phyloP scores from a whole-genome alignment of 2,113 vertebrate species.

The Agapornis roseicollis region DNA sequence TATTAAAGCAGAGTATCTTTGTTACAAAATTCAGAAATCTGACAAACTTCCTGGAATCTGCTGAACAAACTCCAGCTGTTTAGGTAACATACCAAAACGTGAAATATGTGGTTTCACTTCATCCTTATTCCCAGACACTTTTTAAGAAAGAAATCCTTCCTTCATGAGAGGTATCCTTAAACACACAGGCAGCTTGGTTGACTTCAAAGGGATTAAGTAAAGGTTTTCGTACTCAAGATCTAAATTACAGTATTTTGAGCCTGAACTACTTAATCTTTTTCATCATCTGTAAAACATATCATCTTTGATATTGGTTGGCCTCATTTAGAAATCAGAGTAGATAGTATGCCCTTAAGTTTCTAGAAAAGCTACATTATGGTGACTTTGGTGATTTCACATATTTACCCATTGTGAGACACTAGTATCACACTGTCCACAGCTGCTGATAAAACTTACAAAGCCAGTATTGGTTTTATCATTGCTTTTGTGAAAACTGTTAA shows the following conservation, averaged over 20 bases:
- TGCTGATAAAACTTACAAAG: neutral
- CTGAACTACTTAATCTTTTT: neutral
- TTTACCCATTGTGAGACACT: neutral
- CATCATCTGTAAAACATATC: neutral
- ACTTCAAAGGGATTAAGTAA: neutral
- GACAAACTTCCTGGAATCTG: neutral
- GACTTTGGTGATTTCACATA: neutral
- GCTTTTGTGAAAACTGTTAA: neutral
- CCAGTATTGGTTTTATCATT: neutral
- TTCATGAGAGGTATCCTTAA: neutral
- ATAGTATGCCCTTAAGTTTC: neutral
- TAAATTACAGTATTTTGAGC: neutral
- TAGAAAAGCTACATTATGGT: neutral
- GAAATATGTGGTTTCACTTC: neutral
- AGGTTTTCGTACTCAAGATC: neutral
- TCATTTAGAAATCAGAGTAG: neutral
- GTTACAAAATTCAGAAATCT: neutral
- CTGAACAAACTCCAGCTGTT: neutral
- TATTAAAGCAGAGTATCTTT: neutral
- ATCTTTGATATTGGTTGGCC: neutral
- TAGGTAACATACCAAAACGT: neutral
- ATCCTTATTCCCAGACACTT: neutral
- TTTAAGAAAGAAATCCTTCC: neutral
- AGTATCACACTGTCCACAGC: neutral
- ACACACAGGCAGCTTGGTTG: neutral